Evolutionary conservation across 2,113 vertebrate genomes (phyloP).

Genomic region (Leptosomus discolor): DNA sequence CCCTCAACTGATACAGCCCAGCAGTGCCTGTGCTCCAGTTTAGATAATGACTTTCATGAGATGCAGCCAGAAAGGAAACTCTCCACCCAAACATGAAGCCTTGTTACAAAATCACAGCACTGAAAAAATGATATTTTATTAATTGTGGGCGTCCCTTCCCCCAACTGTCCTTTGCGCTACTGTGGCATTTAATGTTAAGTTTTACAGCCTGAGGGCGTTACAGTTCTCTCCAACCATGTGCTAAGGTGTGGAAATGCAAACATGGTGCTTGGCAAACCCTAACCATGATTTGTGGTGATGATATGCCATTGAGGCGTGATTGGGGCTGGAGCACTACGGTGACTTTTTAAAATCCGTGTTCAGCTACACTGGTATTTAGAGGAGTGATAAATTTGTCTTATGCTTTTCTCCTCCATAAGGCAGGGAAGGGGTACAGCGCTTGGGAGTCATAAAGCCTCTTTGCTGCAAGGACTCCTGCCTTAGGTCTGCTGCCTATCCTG

Average conservation of each 20-base stretch:
- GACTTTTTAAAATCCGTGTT: conserved; percentile 14
- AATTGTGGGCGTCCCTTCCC: neutral
- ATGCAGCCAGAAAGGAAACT: neutral
- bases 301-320: neutral
- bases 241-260: neutral
- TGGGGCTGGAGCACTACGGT: neutral
- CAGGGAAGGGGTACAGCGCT: neutral
- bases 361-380: neutral
- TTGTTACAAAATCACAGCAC: neutral
- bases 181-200: neutral
- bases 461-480: neutral
- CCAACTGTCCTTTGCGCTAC: neutral
- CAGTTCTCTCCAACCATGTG: neutral
- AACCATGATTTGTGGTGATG: neutral
- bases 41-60: neutral
- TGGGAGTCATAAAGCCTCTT: neutral
- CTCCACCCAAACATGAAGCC: neutral
- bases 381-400: conserved; percentile 7
- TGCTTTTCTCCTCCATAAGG: neutral
- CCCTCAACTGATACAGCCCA: neutral
- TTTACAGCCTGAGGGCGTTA: neutral
- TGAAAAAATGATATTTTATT: neutral
- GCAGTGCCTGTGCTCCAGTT: neutral
- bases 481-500: neutral
- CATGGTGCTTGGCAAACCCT: neutral